Evolutionary conservation across 2,113 vertebrate genomes (phyloP), one percentile per base, ranked within the genome.

Genomic region (Talpa occidentalis): DNA sequence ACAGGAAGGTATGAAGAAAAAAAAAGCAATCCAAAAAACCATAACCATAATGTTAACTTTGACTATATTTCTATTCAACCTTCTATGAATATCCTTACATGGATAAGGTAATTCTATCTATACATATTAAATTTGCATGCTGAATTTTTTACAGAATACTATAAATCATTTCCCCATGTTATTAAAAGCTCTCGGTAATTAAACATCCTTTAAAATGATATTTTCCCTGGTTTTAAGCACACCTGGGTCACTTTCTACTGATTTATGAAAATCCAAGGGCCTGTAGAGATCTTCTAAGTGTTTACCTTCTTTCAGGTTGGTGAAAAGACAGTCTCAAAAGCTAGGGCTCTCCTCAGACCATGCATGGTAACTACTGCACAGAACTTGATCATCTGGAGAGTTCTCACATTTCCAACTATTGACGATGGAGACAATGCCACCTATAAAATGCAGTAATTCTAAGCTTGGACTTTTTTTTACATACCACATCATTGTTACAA

Each of bases 171-270:
- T 93, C 44, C 73, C 60, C 85, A 42, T 59, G 60, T 94, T 80
- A 96, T 85, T 94, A 87, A 93, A 80, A 94, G 79, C 72, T 92
- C 74, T 94, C 49, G 93, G 83, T 89, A 93, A 97, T 93, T 91
- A 93, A 80, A 42, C 56, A 86, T 93, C 62, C 91, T 83, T 97
- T 47, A 85, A 95, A 66, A 66, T n/a, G 32, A n/a, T 3, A 8
- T 10, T 83, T 96, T 79, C 22, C 74, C 72, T 87, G 47, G 35
- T 86, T 86, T 90, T 78, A 93, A 84, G 82, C 66, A 77, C 74
- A 95, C 93, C 76, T 94, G 76, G 79, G 88, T 83, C 40, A 88
- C 67, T 84, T n/a, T 88, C 62, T 96, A 69, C 60, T n/a, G 92
- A 93, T 87, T 90, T 81, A 42, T 85, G 64, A 91, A 96, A 85